A percentile compares a stretch with the other conserved stretches of the same genome.
Conservation (phyloP, 2,888 invertebrate genomes). For the Hipparchia semele region DNA sequence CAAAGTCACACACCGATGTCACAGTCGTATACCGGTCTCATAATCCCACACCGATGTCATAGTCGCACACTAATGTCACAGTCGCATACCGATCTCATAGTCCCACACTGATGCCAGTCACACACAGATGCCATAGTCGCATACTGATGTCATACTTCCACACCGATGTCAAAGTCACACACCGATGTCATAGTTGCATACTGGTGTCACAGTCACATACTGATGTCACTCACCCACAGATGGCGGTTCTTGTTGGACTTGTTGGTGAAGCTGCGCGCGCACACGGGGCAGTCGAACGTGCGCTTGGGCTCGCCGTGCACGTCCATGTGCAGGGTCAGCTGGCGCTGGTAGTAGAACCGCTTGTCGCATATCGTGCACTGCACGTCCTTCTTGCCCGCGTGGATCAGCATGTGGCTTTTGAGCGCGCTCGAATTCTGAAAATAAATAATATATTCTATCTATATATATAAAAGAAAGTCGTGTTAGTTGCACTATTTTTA, state of each 20-base stretch:
- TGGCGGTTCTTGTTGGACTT: conserved; percentile 16
- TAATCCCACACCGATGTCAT: background rate
- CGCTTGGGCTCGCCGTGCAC: conserved; percentile 7
- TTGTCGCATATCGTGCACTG: conserved; percentile 15
- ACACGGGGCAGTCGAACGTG: conserved; percentile 17
- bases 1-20: background rate
- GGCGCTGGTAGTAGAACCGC: conserved; percentile 13
- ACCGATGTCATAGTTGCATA: background rate
- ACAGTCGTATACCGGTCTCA: background rate
- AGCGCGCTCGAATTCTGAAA: conserved; percentile 1
- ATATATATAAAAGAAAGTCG: too few relatives aligned
- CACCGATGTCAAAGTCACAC: background rate
- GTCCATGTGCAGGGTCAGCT: conserved; percentile 16
- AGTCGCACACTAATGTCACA: background rate
- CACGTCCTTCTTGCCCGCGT: background rate
- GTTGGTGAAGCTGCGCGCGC: conserved; percentile 12
- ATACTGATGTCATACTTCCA: background rate
- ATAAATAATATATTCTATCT: too few relatives aligned
- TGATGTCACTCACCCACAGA: conserved; percentile 12
- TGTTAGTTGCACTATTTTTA: too few relatives aligned
- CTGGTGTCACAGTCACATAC: background rate
- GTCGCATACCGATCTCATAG: background rate
- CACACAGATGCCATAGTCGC: background rate
- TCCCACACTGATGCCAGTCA: background rate
- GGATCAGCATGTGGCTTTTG: conserved; percentile 6